These are phyloP conservation scores for Ctenicera cuprea DNA, from an alignment of 2,888 invertebrate genomes.

Conservation along the genomic window DNA sequence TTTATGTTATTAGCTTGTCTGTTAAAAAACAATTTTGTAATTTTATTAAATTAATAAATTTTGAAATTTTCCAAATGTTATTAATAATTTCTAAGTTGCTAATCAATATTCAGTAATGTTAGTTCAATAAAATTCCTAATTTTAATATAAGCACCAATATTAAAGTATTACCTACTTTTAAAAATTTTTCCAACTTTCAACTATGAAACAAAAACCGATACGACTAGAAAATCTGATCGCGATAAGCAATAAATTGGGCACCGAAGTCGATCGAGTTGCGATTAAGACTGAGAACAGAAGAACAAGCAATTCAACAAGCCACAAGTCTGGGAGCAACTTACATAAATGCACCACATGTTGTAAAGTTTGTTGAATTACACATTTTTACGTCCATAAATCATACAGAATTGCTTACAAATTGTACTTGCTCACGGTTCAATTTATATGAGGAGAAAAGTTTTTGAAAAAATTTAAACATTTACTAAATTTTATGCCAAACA, in stretches of 20 bases:
- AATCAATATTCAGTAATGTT: no score
- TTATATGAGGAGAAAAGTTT: neutral
- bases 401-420: slow-evolving; percentile 2
- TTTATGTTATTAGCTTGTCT: no score
- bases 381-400: slow-evolving; percentile 5
- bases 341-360: slow-evolving; percentile 38
- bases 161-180: no score
- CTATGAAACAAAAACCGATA: neutral
- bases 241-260: slow-evolving; percentile 30
- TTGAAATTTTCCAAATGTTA: no score
- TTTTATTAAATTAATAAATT: no score
- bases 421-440: neutral
- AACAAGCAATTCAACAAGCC: slow-evolving; percentile 26
- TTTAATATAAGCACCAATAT: no score
- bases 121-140: no score
- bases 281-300: slow-evolving; percentile 38
- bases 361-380: slow-evolving; percentile 19
- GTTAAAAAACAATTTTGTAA: no score
- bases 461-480: no score
- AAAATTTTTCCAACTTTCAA: no score
- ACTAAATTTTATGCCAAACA: no score
- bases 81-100: no score
- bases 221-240: slow-evolving; percentile 1
- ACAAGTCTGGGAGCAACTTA: slow-evolving; percentile 25
- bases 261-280: slow-evolving; percentile 36